Evolutionary conservation across 2,888 invertebrate species (phyloP), one percentile per base, ranked within the genome.

Genomic region (Ptilodon capucinus): DNA sequence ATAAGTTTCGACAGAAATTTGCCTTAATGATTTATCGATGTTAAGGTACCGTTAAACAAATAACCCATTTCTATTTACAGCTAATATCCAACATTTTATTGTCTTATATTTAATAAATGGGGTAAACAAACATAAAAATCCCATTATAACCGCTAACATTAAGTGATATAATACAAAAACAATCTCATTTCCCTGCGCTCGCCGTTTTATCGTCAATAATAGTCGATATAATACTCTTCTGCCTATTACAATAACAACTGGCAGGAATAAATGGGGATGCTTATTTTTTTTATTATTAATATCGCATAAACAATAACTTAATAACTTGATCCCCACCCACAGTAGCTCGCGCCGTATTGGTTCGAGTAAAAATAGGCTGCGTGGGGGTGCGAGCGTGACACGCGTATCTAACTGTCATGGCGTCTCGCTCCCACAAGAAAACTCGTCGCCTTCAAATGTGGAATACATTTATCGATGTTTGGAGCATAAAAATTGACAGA

Each of bases 401-500:
- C 55, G 60, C 60, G 51, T 86, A 89, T 78, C 74, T 59, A 53
- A 8, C 17, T n/a, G 19, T 74, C 43, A 13, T 16, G 40, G 63
- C 40, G 39, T 84, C 82, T 68, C 75, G 30, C 51, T 87, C 77
- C 25, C 71, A 60, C 79, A 57, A 80, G 76, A 84, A 83, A 84
- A 85, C 81, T 86, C 82, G 85, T 84, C 86, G 84, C 81, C 76
- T 83, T 84, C 86, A 83, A 88, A 88, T 81, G 83, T 87, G 79
- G 85, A 86, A 86, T 86, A 85, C 84, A 82, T 85, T 83, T 89
- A 88, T 91, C 85, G 90, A 91, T 89, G 90, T 86, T 88, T 79
- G 85, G 83, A 82, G 84, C 86, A 88, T 91, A 91, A 91, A 91
- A 91, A 91, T 91, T 91, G 91, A 89, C 89, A 88, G 90, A 85